phyloP scores from a whole-genome alignment of 1,140 invertebrate species.

The Potamilus streckersoni region DNA sequence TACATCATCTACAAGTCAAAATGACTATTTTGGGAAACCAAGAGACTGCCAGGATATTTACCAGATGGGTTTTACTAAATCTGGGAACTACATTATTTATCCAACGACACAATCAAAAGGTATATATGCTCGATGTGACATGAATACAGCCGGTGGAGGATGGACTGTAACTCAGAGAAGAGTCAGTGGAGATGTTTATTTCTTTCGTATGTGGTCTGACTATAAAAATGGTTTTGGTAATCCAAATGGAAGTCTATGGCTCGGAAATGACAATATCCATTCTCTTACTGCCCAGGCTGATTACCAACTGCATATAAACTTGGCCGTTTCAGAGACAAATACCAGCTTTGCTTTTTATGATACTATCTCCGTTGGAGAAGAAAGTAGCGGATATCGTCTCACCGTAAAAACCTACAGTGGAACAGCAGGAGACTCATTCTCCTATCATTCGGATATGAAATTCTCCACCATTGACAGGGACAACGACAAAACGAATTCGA shows the following conservation, averaged over 20 bases:
- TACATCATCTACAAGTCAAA: too few relatives aligned
- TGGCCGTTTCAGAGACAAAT: neutral
- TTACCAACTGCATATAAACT: constrained; percentile 20
- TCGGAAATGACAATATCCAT: too few relatives aligned
- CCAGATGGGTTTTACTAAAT: too few relatives aligned
- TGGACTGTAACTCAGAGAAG: too few relatives aligned
- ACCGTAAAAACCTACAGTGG: neutral
- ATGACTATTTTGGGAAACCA: neutral
- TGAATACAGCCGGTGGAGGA: too few relatives aligned
- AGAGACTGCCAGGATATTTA: constrained; percentile 6
- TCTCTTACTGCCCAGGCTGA: constrained; percentile 15
- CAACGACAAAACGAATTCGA: neutral
- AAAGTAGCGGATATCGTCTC: constrained; percentile 6
- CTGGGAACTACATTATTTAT: constrained; percentile 1
- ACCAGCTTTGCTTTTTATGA: constrained; percentile 11
- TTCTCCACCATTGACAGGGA: constrained; percentile 21
- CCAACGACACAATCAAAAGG: constrained; percentile 66
- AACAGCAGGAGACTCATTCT: constrained; percentile 7
- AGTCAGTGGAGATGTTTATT: too few relatives aligned
- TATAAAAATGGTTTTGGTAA: too few relatives aligned
- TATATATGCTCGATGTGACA: neutral
- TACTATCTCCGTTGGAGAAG: neutral
- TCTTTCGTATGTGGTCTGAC: too few relatives aligned
- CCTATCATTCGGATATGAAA: neutral
- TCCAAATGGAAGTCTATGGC: too few relatives aligned